Conservation (phyloP, 1,140 invertebrate species). For the Spodoptera frugiperda region DNA sequence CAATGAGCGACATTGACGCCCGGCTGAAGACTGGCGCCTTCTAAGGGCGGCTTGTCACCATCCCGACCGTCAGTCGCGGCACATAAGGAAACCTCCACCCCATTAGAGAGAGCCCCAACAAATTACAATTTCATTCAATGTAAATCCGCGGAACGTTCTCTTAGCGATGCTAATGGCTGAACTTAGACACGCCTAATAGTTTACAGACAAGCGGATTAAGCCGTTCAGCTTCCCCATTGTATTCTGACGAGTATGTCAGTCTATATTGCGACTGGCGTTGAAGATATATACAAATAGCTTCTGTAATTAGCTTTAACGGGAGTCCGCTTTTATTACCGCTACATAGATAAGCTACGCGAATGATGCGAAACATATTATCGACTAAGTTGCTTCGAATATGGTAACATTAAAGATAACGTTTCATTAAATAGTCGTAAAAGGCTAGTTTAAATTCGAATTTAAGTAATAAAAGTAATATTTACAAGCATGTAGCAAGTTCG, state of each 20-base stretch:
- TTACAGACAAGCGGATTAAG: conserved; percentile 74
- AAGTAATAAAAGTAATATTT: not conserved
- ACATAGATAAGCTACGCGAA: conserved; percentile 31
- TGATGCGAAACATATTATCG: conserved; percentile 14
- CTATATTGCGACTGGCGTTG: conserved; percentile 51
- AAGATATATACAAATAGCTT: conserved; percentile 58
- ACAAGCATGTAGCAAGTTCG: not conserved
- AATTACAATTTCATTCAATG: conserved; percentile 85
- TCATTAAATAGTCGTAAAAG: conserved; percentile 27
- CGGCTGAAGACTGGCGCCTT: conserved; percentile 61
- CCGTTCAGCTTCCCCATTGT: conserved; percentile 65
- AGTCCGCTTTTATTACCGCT: conserved; percentile 43
- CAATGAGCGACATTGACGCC: conserved; percentile 70
- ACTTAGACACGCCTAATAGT: conserved; percentile 75
- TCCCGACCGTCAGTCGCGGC: conserved; percentile 62
- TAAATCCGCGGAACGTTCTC: conserved; percentile 71
- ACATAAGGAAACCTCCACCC: conserved; percentile 71
- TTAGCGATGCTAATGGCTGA: conserved; percentile 72
- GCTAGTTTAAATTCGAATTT: conserved; percentile 1
- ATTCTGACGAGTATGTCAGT: conserved; percentile 64
- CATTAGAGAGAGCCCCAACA: conserved; percentile 75
- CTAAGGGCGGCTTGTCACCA: conserved; percentile 64
- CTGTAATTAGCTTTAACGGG: conserved; percentile 52
- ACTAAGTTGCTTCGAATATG: conserved; percentile 34
- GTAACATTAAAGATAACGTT: conserved; percentile 36